A percentile compares a stretch with the other conserved stretches of the same genome.
Conservation (phyloP, 2,797 vertebrate genomes). For the Chromobotia macracanthus region DNA sequence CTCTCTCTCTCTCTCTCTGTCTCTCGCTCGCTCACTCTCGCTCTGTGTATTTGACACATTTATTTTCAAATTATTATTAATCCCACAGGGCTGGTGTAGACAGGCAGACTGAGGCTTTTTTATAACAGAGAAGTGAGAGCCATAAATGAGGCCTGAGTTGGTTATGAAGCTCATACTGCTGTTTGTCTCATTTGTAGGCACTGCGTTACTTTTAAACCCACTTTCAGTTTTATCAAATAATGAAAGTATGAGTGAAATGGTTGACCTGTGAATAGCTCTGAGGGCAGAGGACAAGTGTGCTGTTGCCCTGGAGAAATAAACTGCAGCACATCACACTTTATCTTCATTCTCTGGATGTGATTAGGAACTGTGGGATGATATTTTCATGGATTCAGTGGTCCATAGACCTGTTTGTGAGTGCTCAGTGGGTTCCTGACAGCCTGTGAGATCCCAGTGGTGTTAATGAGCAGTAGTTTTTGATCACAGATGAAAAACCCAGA, state of each 20-base stretch:
- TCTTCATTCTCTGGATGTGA: conserved; percentile 23
- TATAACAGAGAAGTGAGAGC: conserved; percentile 13
- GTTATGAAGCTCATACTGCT: background rate
- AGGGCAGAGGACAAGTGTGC: background rate
- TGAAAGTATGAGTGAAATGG: background rate
- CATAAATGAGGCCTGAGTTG: conserved; percentile 22
- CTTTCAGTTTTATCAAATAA: background rate
- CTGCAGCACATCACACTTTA: background rate
- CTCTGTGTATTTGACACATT: background rate
- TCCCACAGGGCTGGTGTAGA: too few relatives aligned
- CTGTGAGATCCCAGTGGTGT: background rate
- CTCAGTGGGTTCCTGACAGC: conserved; percentile 11
- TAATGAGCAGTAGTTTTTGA: conserved; percentile 11
- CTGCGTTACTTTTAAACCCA: background rate
- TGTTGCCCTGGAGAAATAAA: conserved; percentile 19
- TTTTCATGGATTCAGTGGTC: conserved; percentile 4
- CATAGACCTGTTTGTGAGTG: conserved; percentile 16
- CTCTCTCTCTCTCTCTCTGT: conserved; percentile 37
- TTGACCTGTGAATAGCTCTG: background rate
- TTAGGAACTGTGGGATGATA: background rate
- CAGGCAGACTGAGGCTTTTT: background rate
- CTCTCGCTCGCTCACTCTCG: conserved; percentile 18
- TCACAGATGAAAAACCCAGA: too few relatives aligned
- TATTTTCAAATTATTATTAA: too few relatives aligned
- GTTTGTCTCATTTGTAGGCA: conserved; percentile 17